phyloP scores from a whole-genome alignment of 53 echinoderm and acorn worm genomes.

The Echinarachnius parma region DNA sequence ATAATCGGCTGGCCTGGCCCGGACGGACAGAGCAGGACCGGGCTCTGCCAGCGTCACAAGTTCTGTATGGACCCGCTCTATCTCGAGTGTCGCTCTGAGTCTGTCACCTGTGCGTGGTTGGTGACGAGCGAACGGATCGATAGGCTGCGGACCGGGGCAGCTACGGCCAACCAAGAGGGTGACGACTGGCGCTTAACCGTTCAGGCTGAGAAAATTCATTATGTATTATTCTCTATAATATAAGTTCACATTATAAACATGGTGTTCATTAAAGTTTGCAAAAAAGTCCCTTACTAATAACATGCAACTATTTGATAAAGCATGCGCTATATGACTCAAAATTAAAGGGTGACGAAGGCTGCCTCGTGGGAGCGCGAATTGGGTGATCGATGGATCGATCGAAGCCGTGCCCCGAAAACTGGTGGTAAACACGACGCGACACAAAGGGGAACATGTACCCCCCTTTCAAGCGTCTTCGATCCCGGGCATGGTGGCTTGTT shows the following conservation, averaged over 20 bases:
- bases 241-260: too few species aligned
- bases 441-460: slow-evolving; percentile 46
- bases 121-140: too few species aligned
- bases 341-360: neutral
- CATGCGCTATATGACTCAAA: too few species aligned
- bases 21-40: neutral
- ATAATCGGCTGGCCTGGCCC: neutral
- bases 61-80: neutral
- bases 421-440: slow-evolving; percentile 39
- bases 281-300: too few species aligned
- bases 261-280: too few species aligned
- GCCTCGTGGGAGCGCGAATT: neutral
- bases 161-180: too few species aligned
- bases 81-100: neutral
- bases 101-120: too few species aligned
- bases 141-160: too few species aligned
- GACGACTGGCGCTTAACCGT: too few species aligned
- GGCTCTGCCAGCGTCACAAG: neutral
- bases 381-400: slow-evolving; percentile 31
- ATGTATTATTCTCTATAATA: too few species aligned
- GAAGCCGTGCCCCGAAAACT: slow-evolving; percentile 8
- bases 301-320: too few species aligned
- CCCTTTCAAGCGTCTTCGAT: slow-evolving; percentile 17
- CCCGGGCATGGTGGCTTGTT: slow-evolving; percentile 20
- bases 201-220: too few species aligned